Percentiles rank a stretch among this genome's conserved stretches.
Evolutionary conservation across 2,113 vertebrate species (phyloP).

Genomic region (Collichthys lucidus): DNA sequence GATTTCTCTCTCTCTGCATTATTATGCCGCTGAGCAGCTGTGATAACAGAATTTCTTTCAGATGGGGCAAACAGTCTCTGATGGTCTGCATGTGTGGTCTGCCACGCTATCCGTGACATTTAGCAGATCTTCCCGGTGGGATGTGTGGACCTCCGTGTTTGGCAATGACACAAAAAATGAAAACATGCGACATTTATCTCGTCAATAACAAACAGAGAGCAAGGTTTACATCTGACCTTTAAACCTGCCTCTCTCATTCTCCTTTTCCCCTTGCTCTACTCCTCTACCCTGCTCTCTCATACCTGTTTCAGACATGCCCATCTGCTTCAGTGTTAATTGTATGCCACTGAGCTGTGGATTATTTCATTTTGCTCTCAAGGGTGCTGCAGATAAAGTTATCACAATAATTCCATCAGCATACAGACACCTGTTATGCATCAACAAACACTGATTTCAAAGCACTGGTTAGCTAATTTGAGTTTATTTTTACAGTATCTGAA

Average conservation of each 20-base stretch:
- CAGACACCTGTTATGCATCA: constrained; percentile 52
- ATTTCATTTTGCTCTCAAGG: constrained; percentile 66
- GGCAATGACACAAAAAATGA: constrained; percentile 51
- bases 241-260: constrained; percentile 1
- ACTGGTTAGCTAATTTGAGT: constrained; percentile 36
- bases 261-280: neutral
- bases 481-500: neutral
- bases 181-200: constrained; percentile 57
- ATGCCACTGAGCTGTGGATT: constrained; percentile 48
- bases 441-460: constrained; percentile 30
- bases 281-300: constrained; percentile 12
- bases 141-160: constrained; percentile 27
- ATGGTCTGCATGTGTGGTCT: constrained; percentile 11
- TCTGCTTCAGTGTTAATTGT: constrained; percentile 73
- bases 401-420: constrained; percentile 53
- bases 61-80: neutral
- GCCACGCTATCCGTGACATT: constrained; percentile 70
- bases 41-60: constrained; percentile 14
- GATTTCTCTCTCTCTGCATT: neutral
- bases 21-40: constrained; percentile 1
- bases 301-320: constrained; percentile 55
- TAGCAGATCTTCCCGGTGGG: constrained; percentile 61
- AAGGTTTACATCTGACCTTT: constrained; percentile 67
- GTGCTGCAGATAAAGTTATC: constrained; percentile 73
- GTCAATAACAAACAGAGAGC: constrained; percentile 60